Percentiles rank a stretch among this genome's conserved stretches.
phyloP scores from a whole-genome alignment of 1,140 invertebrate genomes.

The Drosophila arizonae region DNA sequence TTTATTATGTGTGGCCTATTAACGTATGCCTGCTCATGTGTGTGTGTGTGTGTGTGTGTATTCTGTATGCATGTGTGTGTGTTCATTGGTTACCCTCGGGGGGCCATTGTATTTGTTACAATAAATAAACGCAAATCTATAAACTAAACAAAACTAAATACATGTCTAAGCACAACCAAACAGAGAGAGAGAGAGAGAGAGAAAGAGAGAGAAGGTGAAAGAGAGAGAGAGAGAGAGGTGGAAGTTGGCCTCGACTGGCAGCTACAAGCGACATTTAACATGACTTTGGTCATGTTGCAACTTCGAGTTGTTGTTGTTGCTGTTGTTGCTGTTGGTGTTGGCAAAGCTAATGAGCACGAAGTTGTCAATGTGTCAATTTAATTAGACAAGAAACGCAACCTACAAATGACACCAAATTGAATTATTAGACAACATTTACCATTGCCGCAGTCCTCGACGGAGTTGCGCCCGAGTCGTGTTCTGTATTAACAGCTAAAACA shows the following conservation, averaged over 20 bases:
- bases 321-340: conserved; percentile 41
- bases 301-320: conserved; percentile 42
- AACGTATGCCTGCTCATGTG: conserved; percentile 44
- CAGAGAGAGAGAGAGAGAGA: no score
- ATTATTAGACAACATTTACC: conserved; percentile 55
- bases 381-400: conserved; percentile 77
- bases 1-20: conserved; percentile 79
- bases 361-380: conserved; percentile 82
- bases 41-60: conserved; percentile 20
- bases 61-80: conserved; percentile 8
- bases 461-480: conserved; percentile 20
- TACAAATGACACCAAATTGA: conserved; percentile 61
- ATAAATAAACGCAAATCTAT: conserved; percentile 81
- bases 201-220: no score
- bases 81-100: conserved; percentile 21
- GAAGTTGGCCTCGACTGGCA: background rate
- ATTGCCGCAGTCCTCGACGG: conserved; percentile 8
- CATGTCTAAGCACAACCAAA: conserved; percentile 30
- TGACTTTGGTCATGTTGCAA: conserved; percentile 35
- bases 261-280: conserved; percentile 46
- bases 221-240: no score
- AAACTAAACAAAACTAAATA: conserved; percentile 78
- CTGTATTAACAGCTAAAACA: conserved; percentile 21
- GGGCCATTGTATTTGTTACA: conserved; percentile 47
- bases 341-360: conserved; percentile 76